Evolutionary conservation across 2,797 vertebrate species (phyloP).

Genomic region (Rousettus madagascariensis): DNA sequence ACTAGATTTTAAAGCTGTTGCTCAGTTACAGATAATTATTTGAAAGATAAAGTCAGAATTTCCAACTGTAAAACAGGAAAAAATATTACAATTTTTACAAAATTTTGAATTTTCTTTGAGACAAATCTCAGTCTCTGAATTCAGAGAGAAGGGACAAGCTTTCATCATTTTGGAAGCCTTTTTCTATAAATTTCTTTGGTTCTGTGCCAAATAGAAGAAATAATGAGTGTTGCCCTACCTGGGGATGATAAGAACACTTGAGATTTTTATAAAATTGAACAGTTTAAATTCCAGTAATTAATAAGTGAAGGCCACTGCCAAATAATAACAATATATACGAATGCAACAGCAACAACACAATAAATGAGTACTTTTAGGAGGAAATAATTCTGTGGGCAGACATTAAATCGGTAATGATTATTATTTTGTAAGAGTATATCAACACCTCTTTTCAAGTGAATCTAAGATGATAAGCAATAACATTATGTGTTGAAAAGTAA

Average conservation of each 20-base stretch:
- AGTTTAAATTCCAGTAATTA: neutral
- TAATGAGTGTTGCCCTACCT: neutral
- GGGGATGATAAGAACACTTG: neutral
- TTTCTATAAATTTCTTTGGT: neutral
- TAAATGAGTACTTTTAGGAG: neutral
- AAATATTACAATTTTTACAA: neutral
- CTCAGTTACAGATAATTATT: neutral
- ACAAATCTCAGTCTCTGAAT: neutral
- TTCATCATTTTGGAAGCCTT: neutral
- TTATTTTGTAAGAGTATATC: neutral
- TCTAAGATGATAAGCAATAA: neutral
- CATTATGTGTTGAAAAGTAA: neutral
- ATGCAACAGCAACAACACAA: neutral
- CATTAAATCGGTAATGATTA: neutral
- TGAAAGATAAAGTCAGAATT: constrained; percentile 1
- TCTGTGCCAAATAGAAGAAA: neutral
- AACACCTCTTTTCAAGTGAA: neutral
- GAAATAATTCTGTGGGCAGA: neutral
- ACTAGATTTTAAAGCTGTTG: constrained; percentile 6
- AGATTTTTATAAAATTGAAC: neutral
- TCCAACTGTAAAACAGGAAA: neutral
- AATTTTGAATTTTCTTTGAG: neutral
- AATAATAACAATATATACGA: constrained; percentile 68
- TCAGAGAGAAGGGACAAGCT: neutral
- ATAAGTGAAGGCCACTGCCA: neutral